These are phyloP conservation scores for Arctia plantaginis DNA, from an alignment of 2,888 invertebrate genomes.

Conservation along the genomic window DNA sequence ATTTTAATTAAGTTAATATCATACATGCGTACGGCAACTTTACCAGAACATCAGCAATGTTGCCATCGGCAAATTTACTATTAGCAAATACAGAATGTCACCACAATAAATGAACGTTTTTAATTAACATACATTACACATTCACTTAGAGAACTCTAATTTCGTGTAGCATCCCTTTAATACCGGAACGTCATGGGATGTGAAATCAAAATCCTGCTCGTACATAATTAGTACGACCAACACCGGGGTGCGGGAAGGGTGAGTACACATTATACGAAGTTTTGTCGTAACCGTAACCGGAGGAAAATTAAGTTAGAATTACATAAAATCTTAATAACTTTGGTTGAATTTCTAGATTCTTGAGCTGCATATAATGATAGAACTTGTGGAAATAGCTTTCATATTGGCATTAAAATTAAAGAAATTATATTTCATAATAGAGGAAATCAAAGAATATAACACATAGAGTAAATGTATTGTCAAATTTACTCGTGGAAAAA, in stretches of 20 bases:
- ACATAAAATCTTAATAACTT: neutral
- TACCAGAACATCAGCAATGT: neutral
- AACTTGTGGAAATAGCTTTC: neutral
- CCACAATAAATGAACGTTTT: constrained; percentile 24
- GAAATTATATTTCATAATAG: neutral
- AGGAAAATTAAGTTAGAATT: neutral
- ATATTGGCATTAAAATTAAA: neutral
- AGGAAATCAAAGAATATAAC: neutral
- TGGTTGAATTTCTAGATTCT: neutral
- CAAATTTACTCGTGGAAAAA: too few species aligned
- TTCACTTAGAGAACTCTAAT: constrained; percentile 35
- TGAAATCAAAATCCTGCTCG: constrained; percentile 65
- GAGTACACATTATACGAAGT: constrained; percentile 27
- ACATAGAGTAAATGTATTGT: neutral
- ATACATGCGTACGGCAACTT: neutral
- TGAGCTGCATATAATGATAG: neutral
- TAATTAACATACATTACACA: constrained; percentile 41
- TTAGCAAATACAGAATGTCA: constrained; percentile 8
- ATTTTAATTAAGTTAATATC: constrained; percentile 9
- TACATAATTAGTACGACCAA: constrained; percentile 66
- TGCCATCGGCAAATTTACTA: constrained; percentile 1
- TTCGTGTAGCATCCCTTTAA: constrained; percentile 50
- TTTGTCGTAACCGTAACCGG: constrained; percentile 10
- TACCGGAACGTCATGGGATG: constrained; percentile 55
- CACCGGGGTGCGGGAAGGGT: constrained; percentile 40